Percentiles rank a stretch among this genome's conserved stretches.
Evolutionary conservation across 2,113 vertebrate species (phyloP).

Genomic region (Macaca nemestrina): DNA sequence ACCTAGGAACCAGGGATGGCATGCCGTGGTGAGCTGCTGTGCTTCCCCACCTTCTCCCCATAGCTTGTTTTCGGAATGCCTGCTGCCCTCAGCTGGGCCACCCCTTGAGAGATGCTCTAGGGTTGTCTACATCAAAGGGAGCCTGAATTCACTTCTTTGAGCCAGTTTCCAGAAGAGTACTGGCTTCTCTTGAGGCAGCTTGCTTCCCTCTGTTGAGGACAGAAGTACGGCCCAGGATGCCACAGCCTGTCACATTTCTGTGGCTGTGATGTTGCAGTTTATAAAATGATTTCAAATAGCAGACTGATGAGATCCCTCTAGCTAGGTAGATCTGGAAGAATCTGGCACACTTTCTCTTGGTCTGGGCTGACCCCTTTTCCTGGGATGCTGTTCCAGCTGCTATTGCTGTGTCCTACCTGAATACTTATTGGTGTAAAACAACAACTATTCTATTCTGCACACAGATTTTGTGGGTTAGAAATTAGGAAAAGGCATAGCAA

Average conservation of each 20-base stretch:
- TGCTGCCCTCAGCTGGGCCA: neutral
- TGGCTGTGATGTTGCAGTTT: neutral
- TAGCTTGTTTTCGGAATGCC: neutral
- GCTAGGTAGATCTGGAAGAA: neutral
- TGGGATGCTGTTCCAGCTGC: neutral
- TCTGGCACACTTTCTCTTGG: neutral
- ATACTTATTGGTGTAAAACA: neutral
- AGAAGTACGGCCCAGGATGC: neutral
- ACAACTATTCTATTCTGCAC: neutral
- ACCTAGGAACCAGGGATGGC: too few species aligned
- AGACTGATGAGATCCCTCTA: neutral
- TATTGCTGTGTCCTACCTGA: neutral
- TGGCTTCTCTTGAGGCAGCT: neutral
- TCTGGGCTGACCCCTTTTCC: neutral
- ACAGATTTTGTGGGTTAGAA: neutral
- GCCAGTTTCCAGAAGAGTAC: too few species aligned
- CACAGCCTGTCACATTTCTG: neutral
- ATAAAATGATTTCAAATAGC: too few species aligned
- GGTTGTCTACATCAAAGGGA: neutral
- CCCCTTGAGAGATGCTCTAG: neutral
- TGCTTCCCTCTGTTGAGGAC: neutral
- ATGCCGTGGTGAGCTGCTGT: neutral
- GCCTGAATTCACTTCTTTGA: neutral
- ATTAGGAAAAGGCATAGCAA: neutral
- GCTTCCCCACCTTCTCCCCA: too few species aligned